phyloP scores from a whole-genome alignment of 2,113 vertebrate species.

The Opisthocomus hoazin region DNA sequence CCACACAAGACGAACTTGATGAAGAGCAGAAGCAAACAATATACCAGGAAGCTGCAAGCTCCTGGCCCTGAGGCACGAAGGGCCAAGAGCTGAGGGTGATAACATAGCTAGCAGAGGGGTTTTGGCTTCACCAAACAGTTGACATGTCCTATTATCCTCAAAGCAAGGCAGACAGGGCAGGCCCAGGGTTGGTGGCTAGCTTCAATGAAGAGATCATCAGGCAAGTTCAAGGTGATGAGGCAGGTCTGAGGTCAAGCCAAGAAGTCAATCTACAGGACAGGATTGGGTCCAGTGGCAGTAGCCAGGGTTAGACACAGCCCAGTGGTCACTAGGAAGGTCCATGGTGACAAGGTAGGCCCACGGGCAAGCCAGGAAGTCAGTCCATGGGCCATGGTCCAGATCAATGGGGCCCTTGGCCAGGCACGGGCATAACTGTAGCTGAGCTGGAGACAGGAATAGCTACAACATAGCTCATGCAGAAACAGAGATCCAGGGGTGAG shows the following conservation, averaged over 20 bases:
- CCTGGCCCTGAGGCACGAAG: background rate
- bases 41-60: background rate
- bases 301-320: background rate
- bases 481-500: background rate
- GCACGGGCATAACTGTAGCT: background rate
- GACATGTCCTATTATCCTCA: background rate
- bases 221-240: background rate
- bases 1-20: background rate
- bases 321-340: background rate
- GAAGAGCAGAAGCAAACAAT: background rate
- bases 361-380: background rate
- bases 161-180: background rate
- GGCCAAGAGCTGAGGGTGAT: background rate
- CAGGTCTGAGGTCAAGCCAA: background rate
- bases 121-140: background rate
- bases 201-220: background rate
- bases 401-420: background rate
- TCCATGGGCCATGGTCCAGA: background rate
- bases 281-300: background rate
- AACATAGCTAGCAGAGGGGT: background rate
- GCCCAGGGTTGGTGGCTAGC: background rate
- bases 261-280: background rate
- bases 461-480: background rate
- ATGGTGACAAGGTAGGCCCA: background rate
- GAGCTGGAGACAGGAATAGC: background rate